Evolutionary conservation across 2,888 invertebrate genomes (phyloP).

Genomic region (Nomada flava): DNA sequence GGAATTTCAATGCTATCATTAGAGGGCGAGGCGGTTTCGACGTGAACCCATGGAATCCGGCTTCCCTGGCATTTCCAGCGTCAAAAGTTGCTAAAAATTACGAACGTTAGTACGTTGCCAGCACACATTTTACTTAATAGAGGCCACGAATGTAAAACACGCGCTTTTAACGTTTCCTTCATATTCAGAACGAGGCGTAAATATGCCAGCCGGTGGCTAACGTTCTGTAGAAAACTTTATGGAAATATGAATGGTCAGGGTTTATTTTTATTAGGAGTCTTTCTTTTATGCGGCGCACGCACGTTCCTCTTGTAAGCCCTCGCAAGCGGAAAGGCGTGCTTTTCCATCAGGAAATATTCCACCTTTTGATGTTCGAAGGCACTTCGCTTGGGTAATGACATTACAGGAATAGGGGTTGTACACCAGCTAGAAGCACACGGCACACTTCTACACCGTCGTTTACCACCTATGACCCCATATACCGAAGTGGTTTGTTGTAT

Average conservation of each 20-base stretch:
- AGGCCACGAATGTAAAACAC: slow-evolving; percentile 48
- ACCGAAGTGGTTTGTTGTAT: slow-evolving; percentile 50
- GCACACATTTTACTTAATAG: slow-evolving; percentile 56
- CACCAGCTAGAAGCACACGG: slow-evolving; percentile 40
- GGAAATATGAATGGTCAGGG: slow-evolving; percentile 72
- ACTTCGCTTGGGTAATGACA: slow-evolving; percentile 72
- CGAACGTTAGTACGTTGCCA: slow-evolving; percentile 31
- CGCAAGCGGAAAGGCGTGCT: slow-evolving; percentile 54
- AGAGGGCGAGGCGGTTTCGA: slow-evolving; percentile 70
- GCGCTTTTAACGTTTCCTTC: slow-evolving; percentile 67
- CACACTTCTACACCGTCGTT: slow-evolving; percentile 64
- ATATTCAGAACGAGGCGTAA: slow-evolving; percentile 47
- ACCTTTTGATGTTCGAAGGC: slow-evolving; percentile 77
- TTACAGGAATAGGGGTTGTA: slow-evolving; percentile 65
- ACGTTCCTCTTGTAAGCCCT: slow-evolving; percentile 46
- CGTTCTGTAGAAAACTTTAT: slow-evolving; percentile 69
- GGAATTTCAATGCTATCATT: slow-evolving; percentile 67
- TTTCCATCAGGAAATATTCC: slow-evolving; percentile 74
- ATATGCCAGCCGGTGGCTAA: slow-evolving; percentile 44
- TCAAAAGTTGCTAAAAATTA: slow-evolving; percentile 74
- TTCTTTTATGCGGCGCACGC: slow-evolving; percentile 71
- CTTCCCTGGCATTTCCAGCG: slow-evolving; percentile 5
- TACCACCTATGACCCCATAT: slow-evolving; percentile 65
- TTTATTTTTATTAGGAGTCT: slow-evolving; percentile 75
- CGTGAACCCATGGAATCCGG: slow-evolving; percentile 62